phyloP scores from a whole-genome alignment of 2,888 invertebrate species.

The Apotomis betuletana region DNA sequence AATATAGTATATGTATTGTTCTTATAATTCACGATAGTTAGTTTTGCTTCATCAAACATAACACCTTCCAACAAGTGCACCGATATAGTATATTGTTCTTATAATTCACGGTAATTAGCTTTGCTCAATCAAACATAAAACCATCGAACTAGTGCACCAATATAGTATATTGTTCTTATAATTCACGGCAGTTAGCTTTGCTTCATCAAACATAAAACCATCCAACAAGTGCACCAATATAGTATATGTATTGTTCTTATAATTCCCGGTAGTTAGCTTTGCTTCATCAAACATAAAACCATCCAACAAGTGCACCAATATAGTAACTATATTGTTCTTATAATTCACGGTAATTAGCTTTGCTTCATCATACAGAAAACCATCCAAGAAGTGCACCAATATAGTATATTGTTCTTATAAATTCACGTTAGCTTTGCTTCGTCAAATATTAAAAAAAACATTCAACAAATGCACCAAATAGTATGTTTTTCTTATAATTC shows the following conservation, averaged over 20 bases:
- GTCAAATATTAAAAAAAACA: background rate
- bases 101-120: background rate
- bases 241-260: too few species aligned
- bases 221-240: too few species aligned
- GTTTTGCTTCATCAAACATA: too few species aligned
- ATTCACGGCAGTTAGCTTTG: slow-evolving; percentile 9
- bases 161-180: slow-evolving; percentile 34
- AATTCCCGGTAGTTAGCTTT: background rate
- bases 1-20: slow-evolving; percentile 1
- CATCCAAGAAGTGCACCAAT: too few species aligned
- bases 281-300: background rate
- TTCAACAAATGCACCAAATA: too few species aligned
- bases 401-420: background rate
- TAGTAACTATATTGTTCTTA: slow-evolving; percentile 36
- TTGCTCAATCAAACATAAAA: background rate
- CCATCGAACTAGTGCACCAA: background rate
- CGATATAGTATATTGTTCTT: too few species aligned
- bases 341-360: slow-evolving; percentile 8
- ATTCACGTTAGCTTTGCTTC: background rate
- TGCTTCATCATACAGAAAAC: too few species aligned
- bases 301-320: background rate
- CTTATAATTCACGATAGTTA: background rate
- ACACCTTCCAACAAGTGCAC: too few species aligned
- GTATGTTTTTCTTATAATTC: background rate
- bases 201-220: background rate